Percentiles rank a stretch among this genome's conserved stretches.
These are phyloP conservation scores for Aquatica leii DNA, from an alignment of 2,888 invertebrate species.

Conservation along the genomic window DNA sequence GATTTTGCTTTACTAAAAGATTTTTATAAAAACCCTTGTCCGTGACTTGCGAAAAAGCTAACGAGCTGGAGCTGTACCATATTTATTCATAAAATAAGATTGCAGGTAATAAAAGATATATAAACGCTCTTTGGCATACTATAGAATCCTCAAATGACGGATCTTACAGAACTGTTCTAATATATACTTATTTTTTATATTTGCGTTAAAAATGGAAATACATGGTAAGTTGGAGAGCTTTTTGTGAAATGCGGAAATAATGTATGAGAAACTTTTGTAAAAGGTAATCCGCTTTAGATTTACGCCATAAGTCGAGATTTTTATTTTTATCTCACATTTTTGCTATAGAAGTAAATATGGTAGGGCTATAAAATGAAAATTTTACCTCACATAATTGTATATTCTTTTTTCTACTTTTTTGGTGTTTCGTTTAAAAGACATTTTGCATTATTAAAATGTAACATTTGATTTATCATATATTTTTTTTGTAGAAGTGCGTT, in stretches of 20 bases:
- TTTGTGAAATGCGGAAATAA: conserved; percentile 28
- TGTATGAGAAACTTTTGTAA: conserved; percentile 30
- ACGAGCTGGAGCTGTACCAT: not conserved
- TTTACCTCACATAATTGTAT: conserved; percentile 11
- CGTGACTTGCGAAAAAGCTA: too few species aligned
- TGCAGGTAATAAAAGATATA: conserved; percentile 6
- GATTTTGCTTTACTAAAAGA: too few species aligned
- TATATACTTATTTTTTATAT: conserved; percentile 23
- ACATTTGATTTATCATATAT: too few species aligned
- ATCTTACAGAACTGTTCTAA: conserved; percentile 11
- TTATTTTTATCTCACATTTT: conserved; percentile 31
- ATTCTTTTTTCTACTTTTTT: not conserved
- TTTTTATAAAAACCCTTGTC: too few species aligned
- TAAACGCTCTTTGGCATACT: not conserved
- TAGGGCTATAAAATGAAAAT: conserved; percentile 23
- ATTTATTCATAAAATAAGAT: not conserved
- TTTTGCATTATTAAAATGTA: too few species aligned
- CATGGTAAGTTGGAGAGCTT: conserved; percentile 23
- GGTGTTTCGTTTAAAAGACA: not conserved
- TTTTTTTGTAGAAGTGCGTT: too few species aligned
- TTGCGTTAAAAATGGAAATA: conserved; percentile 29
- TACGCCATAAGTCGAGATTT: conserved; percentile 30
- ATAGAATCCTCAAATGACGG: conserved; percentile 3
- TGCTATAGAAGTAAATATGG: conserved; percentile 18
- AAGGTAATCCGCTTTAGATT: conserved; percentile 32